Evolutionary conservation across 1,140 invertebrate genomes (phyloP), one percentile per base, ranked within the genome.

Genomic region (Polypedilum pembai): DNA sequence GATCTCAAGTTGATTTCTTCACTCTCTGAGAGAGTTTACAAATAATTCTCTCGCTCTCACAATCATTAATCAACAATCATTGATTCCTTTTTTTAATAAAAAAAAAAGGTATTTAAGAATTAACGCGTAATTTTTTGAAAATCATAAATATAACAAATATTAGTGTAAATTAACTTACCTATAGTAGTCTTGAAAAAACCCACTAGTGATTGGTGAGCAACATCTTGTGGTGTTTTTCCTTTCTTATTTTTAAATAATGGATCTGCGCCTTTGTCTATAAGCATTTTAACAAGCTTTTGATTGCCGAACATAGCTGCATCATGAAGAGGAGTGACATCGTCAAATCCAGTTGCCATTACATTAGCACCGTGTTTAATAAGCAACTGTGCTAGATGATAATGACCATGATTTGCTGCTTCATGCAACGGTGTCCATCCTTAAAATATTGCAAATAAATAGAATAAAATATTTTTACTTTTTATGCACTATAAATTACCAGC

Each of bases 351-450:
- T 20, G 88, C 89, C 83, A 93, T 92, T 8, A 92, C 88, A 82
- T 90, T 87, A 18, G 91, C 91, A n/a, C 90, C 91, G 75, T 89
- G 80, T 74, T 92, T 87, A 12, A 96, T 82, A 21, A 97, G 84
- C 73, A 88, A 83, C 76, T 88, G 82, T 5, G 91, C 93, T 40
- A 96, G 88, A 74, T 93, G 89, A 73, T 88, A 83, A 84, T 88
- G 87, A 41, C 92, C 93, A 82, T 91, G 88, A 83, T 94, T 95
- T 77, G 91, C 90, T 15, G 94, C 94, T 85, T 97, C 94, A 81
- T 97, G 94, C 21, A 69, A 20, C 4, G 65, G 65, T 20, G 65
- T 69, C 65, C 65, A 69, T 18, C 65, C 65, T 69, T 0, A 7
- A 69, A 69, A 74, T n/a, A 45, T 17, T 10, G 20, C 18, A 10